These are phyloP conservation scores for Craterocephalus amniculus DNA, from an alignment of 2,797 vertebrate species.

Conservation along the genomic window DNA sequence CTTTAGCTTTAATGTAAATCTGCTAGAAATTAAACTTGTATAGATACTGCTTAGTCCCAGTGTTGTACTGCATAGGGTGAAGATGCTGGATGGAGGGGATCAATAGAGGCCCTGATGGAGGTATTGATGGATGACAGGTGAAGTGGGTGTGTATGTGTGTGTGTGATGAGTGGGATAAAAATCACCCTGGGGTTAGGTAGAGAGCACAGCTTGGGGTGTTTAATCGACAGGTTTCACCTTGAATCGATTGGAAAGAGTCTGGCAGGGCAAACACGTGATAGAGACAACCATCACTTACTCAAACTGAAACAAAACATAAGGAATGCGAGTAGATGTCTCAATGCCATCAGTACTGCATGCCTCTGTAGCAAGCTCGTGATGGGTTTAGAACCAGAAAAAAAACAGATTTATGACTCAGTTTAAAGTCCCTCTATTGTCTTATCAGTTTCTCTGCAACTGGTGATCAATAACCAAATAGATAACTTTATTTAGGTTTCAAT, in stretches of 20 bases:
- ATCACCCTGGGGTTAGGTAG: conserved; percentile 77
- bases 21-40: conserved; percentile 82
- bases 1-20: conserved; percentile 81
- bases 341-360: conserved; percentile 48
- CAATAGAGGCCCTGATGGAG: conserved; percentile 75
- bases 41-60: conserved; percentile 48
- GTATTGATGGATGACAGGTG: conserved; percentile 82
- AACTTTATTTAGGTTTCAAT: neutral
- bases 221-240: conserved; percentile 83
- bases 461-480: neutral
- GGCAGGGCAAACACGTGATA: conserved; percentile 71
- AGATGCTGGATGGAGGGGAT: conserved; percentile 72
- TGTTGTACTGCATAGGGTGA: conserved; percentile 67
- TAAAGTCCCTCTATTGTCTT: conserved; percentile 13
- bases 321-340: conserved; percentile 54
- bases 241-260: conserved; percentile 77
- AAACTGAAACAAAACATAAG: conserved; percentile 75
- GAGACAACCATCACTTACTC: conserved; percentile 72
- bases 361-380: conserved; percentile 27
- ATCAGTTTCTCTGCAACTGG: neutral
- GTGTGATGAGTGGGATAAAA: conserved; percentile 60
- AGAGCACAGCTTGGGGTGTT: conserved; percentile 80
- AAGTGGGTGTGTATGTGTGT: conserved; percentile 52
- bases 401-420: conserved; percentile 27
- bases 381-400: conserved; percentile 24